These are phyloP conservation scores for Pimpla rufipes DNA, from an alignment of 2,888 invertebrate species.

Conservation along the genomic window DNA sequence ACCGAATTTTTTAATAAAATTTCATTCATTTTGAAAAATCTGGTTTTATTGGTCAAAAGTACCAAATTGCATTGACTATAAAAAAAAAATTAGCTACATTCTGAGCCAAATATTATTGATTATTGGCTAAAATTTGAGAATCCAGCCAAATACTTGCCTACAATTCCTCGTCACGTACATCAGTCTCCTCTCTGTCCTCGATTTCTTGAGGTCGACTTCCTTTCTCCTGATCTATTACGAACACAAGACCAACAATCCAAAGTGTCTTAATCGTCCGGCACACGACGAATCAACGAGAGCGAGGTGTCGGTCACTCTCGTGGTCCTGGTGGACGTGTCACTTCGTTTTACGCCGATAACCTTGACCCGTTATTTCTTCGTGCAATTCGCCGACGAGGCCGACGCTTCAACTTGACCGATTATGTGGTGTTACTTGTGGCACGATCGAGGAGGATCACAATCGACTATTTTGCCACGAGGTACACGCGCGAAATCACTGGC, in stretches of 20 bases:
- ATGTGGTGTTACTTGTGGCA: constrained; percentile 54
- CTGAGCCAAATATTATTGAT: no score
- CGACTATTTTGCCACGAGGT: neutral
- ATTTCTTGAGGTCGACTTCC: constrained; percentile 15
- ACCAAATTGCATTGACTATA: no score
- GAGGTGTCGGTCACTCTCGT: constrained; percentile 62
- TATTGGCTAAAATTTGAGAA: no score
- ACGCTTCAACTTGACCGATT: constrained; percentile 80
- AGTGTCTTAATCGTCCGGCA: constrained; percentile 61
- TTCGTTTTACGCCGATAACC: constrained; percentile 72
- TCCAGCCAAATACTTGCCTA: no score
- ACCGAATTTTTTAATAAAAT: no score
- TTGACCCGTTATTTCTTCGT: constrained; percentile 78
- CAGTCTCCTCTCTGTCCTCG: no score
- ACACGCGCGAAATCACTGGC: neutral
- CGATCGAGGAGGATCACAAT: neutral
- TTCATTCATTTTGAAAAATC: no score
- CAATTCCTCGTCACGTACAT: no score
- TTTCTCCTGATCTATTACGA: constrained; percentile 23
- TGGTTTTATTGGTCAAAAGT: no score
- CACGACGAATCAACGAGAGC: constrained; percentile 70
- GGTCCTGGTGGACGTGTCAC: constrained; percentile 51
- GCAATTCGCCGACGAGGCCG: constrained; percentile 76
- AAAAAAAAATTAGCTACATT: no score
- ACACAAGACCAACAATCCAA: neutral